phyloP scores from a whole-genome alignment of 2,888 invertebrate genomes.

The Epinotia demarniana region DNA sequence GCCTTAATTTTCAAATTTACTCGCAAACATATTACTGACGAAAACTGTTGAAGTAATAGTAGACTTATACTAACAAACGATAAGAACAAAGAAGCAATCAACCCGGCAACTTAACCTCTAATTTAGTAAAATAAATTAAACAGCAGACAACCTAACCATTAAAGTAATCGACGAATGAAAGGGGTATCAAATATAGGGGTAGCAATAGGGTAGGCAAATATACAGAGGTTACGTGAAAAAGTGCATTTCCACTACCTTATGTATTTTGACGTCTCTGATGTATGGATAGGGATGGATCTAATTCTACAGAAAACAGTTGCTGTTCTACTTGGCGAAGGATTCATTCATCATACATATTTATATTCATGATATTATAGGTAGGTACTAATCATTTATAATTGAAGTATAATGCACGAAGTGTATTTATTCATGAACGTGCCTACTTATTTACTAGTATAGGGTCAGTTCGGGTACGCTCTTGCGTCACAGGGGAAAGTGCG shows the following conservation, averaged over 20 bases:
- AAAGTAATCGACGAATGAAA: neutral
- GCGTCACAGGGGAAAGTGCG: too few relatives aligned
- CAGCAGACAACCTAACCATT: neutral
- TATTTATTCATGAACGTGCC: too few relatives aligned
- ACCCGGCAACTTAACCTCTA: slow-evolving; percentile 8
- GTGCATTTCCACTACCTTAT: neutral
- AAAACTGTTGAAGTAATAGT: slow-evolving; percentile 4
- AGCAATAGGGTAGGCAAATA: too few relatives aligned
- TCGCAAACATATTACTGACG: neutral
- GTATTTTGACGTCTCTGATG: neutral
- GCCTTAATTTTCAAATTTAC: neutral
- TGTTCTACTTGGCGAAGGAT: neutral
- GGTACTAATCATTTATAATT: too few relatives aligned
- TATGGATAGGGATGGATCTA: neutral
- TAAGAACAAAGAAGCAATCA: neutral
- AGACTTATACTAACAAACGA: slow-evolving; percentile 7
- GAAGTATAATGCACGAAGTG: too few relatives aligned
- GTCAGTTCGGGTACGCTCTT: too few relatives aligned
- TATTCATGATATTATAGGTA: too few relatives aligned
- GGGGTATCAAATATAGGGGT: too few relatives aligned
- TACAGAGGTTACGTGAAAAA: neutral
- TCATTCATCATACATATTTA: too few relatives aligned
- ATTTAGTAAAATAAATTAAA: slow-evolving; percentile 4
- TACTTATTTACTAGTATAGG: too few relatives aligned
- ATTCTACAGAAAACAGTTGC: neutral